phyloP scores from a whole-genome alignment of 2,113 vertebrate species.

The Halcyon malimbica region DNA sequence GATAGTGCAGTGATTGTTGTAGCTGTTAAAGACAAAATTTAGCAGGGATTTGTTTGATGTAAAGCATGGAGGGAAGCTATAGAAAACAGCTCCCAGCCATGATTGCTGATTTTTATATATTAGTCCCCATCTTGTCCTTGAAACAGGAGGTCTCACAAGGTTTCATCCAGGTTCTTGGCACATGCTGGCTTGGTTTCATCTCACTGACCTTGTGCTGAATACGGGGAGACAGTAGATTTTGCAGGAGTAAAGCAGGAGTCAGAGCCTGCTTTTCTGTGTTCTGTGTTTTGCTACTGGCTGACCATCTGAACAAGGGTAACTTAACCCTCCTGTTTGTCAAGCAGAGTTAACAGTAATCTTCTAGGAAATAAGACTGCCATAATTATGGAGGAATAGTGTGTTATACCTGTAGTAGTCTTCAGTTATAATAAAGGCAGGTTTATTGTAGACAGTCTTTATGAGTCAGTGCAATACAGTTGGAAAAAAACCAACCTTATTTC shows the following conservation, averaged over 20 bases:
- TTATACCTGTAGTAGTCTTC: background rate
- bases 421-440: background rate
- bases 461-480: background rate
- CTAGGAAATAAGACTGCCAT: background rate
- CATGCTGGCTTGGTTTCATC: background rate
- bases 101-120: background rate
- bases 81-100: background rate
- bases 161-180: background rate
- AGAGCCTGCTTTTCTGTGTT: background rate
- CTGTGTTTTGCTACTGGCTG: background rate
- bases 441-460: background rate
- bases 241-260: background rate
- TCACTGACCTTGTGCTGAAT: background rate
- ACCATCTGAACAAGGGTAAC: background rate
- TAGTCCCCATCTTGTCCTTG: background rate
- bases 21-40: slow-evolving; percentile 59
- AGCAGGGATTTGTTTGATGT: slow-evolving; percentile 35
- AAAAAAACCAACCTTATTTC: background rate
- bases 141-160: background rate
- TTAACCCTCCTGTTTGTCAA: background rate
- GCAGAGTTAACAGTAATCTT: background rate
- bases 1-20: slow-evolving; percentile 38
- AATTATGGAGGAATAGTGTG: background rate
- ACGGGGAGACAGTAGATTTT: background rate
- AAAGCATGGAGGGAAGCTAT: background rate